Evolutionary conservation across 2,113 vertebrate genomes (phyloP).

Genomic region (Phalacrocorax carbo): DNA sequence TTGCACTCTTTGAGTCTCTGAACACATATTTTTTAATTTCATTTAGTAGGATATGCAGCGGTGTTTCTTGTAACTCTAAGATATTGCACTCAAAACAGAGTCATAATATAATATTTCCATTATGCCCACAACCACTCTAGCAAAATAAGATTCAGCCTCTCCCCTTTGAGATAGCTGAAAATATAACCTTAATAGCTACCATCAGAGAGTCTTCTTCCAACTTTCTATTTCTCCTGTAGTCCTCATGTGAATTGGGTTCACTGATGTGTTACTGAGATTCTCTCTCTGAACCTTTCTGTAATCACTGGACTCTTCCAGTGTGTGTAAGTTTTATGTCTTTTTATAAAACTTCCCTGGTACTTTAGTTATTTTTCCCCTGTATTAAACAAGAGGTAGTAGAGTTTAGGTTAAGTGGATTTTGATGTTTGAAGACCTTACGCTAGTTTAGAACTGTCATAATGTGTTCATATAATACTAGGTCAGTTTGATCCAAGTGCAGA

Average conservation of each 20-base stretch:
- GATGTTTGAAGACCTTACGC: background rate
- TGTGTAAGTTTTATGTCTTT: background rate
- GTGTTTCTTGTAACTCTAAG: conserved; percentile 10
- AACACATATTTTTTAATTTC: conserved; percentile 6
- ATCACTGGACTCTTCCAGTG: background rate
- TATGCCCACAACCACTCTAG: background rate
- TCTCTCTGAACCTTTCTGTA: background rate
- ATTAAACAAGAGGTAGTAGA: background rate
- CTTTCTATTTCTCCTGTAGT: background rate
- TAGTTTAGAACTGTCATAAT: background rate
- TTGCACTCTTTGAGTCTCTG: background rate
- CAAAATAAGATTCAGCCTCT: background rate
- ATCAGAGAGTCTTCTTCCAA: background rate
- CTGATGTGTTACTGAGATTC: background rate
- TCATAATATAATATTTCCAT: conserved; percentile 21
- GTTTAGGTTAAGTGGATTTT: background rate
- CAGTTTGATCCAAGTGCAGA: background rate
- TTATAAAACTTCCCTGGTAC: background rate
- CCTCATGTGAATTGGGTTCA: conserved; percentile 1
- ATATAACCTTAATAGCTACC: background rate
- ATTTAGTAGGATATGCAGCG: background rate
- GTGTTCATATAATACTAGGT: background rate
- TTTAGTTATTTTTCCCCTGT: background rate
- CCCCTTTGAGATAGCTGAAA: background rate
- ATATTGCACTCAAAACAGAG: background rate